Evolutionary conservation across 2,113 vertebrate species (phyloP).

Genomic region (Microtus richardsoni): DNA sequence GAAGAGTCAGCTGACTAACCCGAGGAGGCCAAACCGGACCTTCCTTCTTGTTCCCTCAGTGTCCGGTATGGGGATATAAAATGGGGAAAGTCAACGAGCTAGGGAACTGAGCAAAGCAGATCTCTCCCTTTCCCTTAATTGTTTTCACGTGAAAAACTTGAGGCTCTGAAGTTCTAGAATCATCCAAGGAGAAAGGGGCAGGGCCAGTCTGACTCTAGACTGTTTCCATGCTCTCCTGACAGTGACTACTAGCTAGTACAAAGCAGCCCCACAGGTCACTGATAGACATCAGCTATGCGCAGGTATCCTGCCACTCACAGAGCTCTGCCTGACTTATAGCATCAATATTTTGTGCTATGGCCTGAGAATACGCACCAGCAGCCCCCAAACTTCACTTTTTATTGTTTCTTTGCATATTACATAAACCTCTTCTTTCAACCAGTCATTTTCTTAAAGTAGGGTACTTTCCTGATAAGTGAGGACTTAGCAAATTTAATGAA

Average conservation of each 20-base stretch:
- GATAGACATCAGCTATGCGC: neutral
- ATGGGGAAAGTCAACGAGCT: neutral
- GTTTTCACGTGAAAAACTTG: neutral
- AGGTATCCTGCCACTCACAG: neutral
- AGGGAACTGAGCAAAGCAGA: neutral
- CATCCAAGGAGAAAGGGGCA: neutral
- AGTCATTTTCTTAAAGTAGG: conserved; percentile 5
- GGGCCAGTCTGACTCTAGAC: neutral
- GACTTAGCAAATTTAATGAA: conserved; percentile 62
- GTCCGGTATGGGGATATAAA: neutral
- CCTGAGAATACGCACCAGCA: neutral
- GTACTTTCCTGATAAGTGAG: conserved; percentile 49
- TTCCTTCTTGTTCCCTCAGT: neutral
- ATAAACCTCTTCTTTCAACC: conserved; percentile 16
- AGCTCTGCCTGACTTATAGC: conserved; percentile 16
- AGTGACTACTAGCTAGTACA: neutral
- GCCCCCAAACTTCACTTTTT: conserved; percentile 1
- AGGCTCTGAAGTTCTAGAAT: neutral
- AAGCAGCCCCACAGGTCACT: neutral
- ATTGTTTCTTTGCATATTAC: neutral
- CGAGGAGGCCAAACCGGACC: neutral
- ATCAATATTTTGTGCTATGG: neutral
- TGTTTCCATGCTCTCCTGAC: neutral
- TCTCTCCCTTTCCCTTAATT: too few species aligned
- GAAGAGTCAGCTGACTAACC: neutral